These are phyloP conservation scores for Cantharis nigra DNA, from an alignment of 2,888 invertebrate species.

Conservation along the genomic window DNA sequence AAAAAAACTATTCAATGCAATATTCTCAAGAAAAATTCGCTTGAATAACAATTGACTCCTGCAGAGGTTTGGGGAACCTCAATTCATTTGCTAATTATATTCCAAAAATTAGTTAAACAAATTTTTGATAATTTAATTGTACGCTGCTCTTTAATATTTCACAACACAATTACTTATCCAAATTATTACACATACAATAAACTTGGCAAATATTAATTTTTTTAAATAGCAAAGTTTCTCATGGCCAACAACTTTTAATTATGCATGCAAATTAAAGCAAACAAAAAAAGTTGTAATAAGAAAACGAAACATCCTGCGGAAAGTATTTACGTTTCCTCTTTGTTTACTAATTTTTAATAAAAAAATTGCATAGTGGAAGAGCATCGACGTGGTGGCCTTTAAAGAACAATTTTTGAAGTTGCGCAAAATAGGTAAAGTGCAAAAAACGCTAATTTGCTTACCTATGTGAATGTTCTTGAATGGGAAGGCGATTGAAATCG, in stretches of 20 bases:
- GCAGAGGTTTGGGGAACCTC: neutral
- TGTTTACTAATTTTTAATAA: neutral
- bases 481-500: neutral
- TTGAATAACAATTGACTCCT: too few species aligned
- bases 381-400: neutral
- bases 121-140: neutral
- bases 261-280: constrained; percentile 3
- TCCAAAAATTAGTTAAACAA: neutral
- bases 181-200: neutral
- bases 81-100: neutral
- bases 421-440: neutral
- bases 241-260: constrained; percentile 4
- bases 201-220: neutral
- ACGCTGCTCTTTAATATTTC: neutral
- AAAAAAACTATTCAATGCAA: neutral
- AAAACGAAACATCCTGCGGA: constrained; percentile 4
- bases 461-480: neutral
- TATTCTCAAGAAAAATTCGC: neutral
- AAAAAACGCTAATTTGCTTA: neutral
- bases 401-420: neutral
- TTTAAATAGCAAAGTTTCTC: neutral
- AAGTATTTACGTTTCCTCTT: neutral
- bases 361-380: neutral
- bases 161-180: neutral
- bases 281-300: neutral